These are phyloP conservation scores for Oreochromis mossambicus DNA, from an alignment of 2,797 vertebrate species.

Conservation along the genomic window DNA sequence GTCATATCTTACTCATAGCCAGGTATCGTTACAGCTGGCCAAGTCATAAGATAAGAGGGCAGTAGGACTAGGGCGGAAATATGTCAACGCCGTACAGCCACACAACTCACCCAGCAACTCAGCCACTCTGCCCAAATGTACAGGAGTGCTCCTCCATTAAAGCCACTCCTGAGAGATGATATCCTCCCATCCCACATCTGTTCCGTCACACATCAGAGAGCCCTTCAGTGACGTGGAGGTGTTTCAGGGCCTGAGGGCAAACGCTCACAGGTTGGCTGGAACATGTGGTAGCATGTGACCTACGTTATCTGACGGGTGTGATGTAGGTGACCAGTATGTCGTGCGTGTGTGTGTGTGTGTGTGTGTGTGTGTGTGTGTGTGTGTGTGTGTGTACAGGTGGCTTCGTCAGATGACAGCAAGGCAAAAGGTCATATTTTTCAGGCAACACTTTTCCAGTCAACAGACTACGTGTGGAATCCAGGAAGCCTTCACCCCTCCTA, in stretches of 20 bases:
- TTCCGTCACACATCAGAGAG: constrained; percentile 34
- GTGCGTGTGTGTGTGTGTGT: background rate
- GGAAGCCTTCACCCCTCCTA: constrained; percentile 34
- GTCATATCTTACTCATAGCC: constrained; percentile 14
- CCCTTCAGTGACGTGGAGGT: background rate
- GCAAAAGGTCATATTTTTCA: constrained; percentile 50
- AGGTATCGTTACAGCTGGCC: constrained; percentile 11
- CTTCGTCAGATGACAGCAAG: constrained; percentile 40
- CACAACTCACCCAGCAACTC: constrained; percentile 24
- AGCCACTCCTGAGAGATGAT: constrained; percentile 40
- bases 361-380: background rate
- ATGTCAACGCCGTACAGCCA: constrained; percentile 30
- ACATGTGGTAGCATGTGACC: constrained; percentile 53
- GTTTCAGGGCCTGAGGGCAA: background rate
- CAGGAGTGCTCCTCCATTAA: constrained; percentile 26
- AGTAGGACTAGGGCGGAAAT: background rate
- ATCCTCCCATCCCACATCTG: constrained; percentile 42
- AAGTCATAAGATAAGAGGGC: constrained; percentile 17
- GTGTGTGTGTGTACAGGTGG: constrained; percentile 25
- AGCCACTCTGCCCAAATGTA: constrained; percentile 37
- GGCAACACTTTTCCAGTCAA: constrained; percentile 54
- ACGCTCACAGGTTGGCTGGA: constrained; percentile 34
- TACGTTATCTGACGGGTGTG: background rate
- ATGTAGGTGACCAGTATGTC: background rate
- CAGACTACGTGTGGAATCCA: constrained; percentile 39